Conservation (phyloP, 2,113 vertebrate genomes). For the Semnornis frantzii region DNA sequence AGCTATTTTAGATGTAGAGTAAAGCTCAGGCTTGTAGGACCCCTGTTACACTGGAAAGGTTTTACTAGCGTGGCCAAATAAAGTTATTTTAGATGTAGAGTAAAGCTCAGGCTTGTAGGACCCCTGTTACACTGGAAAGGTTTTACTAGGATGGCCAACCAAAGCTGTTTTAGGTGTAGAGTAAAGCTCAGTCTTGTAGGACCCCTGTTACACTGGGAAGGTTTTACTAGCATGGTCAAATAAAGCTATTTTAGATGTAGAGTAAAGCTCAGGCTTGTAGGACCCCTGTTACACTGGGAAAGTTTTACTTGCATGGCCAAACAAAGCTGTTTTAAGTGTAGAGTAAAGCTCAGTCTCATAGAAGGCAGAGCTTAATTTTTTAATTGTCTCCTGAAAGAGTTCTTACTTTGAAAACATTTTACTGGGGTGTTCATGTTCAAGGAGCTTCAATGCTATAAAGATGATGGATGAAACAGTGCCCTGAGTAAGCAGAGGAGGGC, state of each 20-base stretch:
- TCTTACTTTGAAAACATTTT: neutral
- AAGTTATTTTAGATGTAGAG: too few species aligned
- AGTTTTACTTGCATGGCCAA: neutral
- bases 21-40: too few species aligned
- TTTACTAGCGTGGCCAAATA: neutral
- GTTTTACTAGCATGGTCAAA: too few species aligned
- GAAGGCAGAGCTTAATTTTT: conserved; percentile 11
- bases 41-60: neutral
- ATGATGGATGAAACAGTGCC: neutral
- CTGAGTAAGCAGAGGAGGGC: neutral
- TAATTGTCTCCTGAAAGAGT: neutral
- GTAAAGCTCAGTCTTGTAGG: neutral
- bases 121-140: neutral
- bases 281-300: neutral
- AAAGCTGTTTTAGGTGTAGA: neutral
- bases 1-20: too few species aligned
- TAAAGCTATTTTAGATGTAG: too few species aligned
- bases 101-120: too few species aligned
- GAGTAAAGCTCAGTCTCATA: neutral
- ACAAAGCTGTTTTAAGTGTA: neutral
- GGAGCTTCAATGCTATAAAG: neutral
- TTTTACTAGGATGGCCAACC: neutral
- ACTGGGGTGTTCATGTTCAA: neutral
- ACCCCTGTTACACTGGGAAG: too few species aligned
- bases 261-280: too few species aligned